Evolutionary conservation across 2,113 vertebrate genomes (phyloP), one percentile per base, ranked within the genome.

Genomic region (Oryzias curvinotus): DNA sequence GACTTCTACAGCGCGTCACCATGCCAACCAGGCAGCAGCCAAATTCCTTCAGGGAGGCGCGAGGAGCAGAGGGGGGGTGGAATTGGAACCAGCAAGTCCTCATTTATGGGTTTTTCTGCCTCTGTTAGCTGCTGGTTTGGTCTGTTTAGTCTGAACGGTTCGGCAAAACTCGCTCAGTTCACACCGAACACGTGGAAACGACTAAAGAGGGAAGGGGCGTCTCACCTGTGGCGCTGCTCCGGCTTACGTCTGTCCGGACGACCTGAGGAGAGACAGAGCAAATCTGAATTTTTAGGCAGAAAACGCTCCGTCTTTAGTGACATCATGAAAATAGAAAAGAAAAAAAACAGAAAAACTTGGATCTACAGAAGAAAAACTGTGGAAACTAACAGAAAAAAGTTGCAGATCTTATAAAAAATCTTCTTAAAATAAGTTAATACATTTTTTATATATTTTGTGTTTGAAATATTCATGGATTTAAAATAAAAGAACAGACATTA

Each of bases 161-260:
- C 17, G 10, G 46, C 2, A 18, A 48, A 16, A 47, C 15, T 44
- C 15, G 1, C 0, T 46, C 25, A 51, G 26, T 49, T 52, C 36
- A 16, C 4, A 1, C 3, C 1, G 41, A 25, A 8, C 6, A 16
- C 4, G 30, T 26, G 25, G 28, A 23, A 28, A 49, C 28, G 30
- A 23, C 21, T 1, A 3, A 25, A 36, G 49, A 58, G 12, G 2
- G 14, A 21, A 1, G 5, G 50, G 16, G 25, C 0, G 1, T 57
- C 71, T 59, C 45, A 90, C 89, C 89, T 90, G 78, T 63, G 83
- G 25, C 89, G 86, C 43, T 89, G 83, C 55, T 89, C 87, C 0
- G 87, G 88, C 23, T 90, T 90, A 0, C 78, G 80, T 46, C 84
- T 68, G 65, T 84, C 72, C 15, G 87, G 59, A 7, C 85, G 89